A percentile compares a stretch with the other conserved stretches of the same genome.
These are phyloP conservation scores for Macrophya annulata DNA, from an alignment of 2,888 invertebrate species.

Conservation along the genomic window DNA sequence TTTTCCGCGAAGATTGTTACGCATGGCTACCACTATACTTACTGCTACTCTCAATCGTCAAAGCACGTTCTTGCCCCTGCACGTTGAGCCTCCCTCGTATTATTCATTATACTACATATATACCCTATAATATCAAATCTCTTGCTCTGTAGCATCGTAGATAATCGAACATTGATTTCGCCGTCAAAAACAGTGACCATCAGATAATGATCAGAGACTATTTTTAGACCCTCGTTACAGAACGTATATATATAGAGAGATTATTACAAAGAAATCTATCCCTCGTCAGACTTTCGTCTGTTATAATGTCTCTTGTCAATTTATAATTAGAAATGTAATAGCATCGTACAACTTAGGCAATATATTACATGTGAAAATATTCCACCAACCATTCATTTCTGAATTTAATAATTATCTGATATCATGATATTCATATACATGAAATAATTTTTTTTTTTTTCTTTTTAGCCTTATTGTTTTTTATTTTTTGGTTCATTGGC, in stretches of 20 bases:
- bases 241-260: background rate
- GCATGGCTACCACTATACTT: background rate
- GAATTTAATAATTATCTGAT: background rate
- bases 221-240: conserved; percentile 26
- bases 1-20: background rate
- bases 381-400: too few species aligned
- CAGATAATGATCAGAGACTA: background rate
- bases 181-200: conserved; percentile 7
- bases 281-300: too few species aligned
- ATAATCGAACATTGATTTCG: conserved; percentile 9
- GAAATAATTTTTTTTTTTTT: too few species aligned
- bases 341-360: too few species aligned
- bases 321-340: background rate
- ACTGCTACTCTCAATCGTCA: background rate
- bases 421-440: too few species aligned
- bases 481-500: too few species aligned
- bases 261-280: background rate
- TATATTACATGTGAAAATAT: background rate
- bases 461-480: background rate
- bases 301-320: background rate
- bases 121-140: background rate
- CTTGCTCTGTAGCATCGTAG: background rate
- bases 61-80: conserved; percentile 18
- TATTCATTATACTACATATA: background rate
- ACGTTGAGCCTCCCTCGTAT: conserved; percentile 6